phyloP scores from a whole-genome alignment of 2,797 vertebrate species.

The Ispidina lecontei region DNA sequence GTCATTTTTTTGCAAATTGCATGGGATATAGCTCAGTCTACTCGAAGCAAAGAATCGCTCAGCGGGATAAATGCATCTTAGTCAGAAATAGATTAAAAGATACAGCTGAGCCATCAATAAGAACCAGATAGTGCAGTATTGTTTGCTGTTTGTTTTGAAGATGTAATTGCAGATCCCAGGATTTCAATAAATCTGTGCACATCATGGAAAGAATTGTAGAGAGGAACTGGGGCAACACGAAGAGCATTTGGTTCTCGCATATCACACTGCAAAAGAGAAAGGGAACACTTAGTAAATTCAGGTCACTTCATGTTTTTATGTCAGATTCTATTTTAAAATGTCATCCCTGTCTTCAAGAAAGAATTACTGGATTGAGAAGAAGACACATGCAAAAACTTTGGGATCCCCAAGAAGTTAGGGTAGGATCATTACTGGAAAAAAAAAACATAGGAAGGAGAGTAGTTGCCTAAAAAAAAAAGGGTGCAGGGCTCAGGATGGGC shows the following conservation, averaged over 20 bases:
- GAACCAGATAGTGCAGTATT: conserved; percentile 2
- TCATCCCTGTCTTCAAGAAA: not conserved
- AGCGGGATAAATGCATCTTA: conserved; percentile 59
- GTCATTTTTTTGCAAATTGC: conserved; percentile 64
- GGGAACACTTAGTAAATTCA: conserved; percentile 22
- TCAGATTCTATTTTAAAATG: not conserved
- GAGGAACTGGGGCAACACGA: conserved; percentile 88
- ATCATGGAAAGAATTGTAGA: conserved; percentile 94
- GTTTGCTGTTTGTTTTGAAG: conserved; percentile 64
- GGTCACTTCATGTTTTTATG: not conserved
- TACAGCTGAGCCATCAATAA: conserved; percentile 47
- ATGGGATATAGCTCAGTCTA: conserved; percentile 25
- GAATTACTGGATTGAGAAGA: not conserved
- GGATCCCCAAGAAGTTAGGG: not conserved
- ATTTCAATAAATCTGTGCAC: conserved; percentile 86
- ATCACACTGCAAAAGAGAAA: conserved; percentile 85
- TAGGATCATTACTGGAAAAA: not conserved
- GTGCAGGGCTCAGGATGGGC: not conserved
- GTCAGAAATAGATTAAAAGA: conserved; percentile 71
- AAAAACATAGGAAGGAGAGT: not conserved
- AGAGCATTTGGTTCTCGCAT: conserved; percentile 88
- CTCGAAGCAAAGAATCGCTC: conserved; percentile 47
- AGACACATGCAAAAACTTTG: not conserved
- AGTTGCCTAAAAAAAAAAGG: not conserved
- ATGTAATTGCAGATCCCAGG: conserved; percentile 78